Percentiles rank a stretch among this genome's conserved stretches.
These are phyloP conservation scores for Lagopus muta DNA, from an alignment of 2,113 vertebrate genomes.

Conservation along the genomic window DNA sequence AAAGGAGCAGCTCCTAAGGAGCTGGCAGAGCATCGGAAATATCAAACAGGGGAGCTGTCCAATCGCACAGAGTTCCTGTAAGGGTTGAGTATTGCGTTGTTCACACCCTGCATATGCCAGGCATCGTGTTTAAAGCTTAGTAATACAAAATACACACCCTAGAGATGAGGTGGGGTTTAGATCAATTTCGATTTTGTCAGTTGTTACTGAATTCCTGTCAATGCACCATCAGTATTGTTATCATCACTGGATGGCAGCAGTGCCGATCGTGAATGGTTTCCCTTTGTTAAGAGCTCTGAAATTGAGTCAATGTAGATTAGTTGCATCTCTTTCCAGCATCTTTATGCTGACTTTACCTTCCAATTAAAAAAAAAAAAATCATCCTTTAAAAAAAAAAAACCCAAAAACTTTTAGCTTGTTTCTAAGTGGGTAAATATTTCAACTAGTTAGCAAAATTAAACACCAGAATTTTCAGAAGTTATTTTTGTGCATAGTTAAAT, in stretches of 20 bases:
- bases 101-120: slow-evolving; percentile 62
- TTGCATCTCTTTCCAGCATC: slow-evolving; percentile 63
- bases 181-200: slow-evolving; percentile 45
- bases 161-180: slow-evolving; percentile 51
- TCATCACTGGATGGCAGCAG: neutral
- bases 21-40: slow-evolving; percentile 57
- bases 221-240: slow-evolving; percentile 11
- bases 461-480: slow-evolving; percentile 76
- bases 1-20: slow-evolving; percentile 73
- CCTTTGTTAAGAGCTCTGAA: slow-evolving; percentile 74
- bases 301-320: slow-evolving; percentile 70
- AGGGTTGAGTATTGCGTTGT: slow-evolving; percentile 40
- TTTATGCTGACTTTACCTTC: slow-evolving; percentile 40
- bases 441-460: slow-evolving; percentile 83
- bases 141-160: slow-evolving; percentile 64
- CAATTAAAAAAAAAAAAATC: slow-evolving; percentile 56
- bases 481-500: slow-evolving; percentile 83
- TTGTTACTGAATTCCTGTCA: slow-evolving; percentile 54
- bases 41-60: slow-evolving; percentile 54
- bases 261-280: slow-evolving; percentile 61
- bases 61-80: slow-evolving; percentile 59
- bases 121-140: slow-evolving; percentile 71
- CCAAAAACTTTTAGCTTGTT: slow-evolving; percentile 72
- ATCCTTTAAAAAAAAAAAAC: slow-evolving; percentile 39
- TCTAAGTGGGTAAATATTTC: slow-evolving; percentile 79